Conservation (phyloP, 2,797 vertebrate species). For the Thunnus albacares region DNA sequence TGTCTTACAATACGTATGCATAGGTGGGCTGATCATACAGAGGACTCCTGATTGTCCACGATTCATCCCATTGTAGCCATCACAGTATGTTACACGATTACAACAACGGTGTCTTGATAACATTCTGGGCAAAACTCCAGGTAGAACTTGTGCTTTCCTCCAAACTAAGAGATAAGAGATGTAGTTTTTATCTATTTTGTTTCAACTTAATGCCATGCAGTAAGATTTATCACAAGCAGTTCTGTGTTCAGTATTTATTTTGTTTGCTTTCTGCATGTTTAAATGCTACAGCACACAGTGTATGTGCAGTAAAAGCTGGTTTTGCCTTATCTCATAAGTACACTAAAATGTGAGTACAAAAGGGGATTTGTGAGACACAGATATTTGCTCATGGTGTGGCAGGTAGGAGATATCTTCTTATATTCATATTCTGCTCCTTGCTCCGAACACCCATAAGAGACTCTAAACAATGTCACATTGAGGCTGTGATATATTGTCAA, state of each 20-base stretch:
- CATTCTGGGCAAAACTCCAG: too few relatives aligned
- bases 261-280: background rate
- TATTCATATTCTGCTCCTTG: background rate
- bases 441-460: constrained; percentile 2
- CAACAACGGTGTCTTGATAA: background rate
- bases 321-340: constrained; percentile 23
- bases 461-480: constrained; percentile 34
- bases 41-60: background rate
- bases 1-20: background rate
- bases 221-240: background rate
- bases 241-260: background rate
- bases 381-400: background rate
- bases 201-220: background rate
- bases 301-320: background rate
- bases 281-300: background rate
- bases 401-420: background rate
- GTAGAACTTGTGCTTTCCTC: background rate
- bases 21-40: background rate
- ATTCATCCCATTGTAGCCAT: background rate
- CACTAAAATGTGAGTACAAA: constrained; percentile 11
- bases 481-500: constrained; percentile 32
- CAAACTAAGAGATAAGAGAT: too few relatives aligned
- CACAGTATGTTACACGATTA: background rate
- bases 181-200: too few relatives aligned
- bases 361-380: background rate